Percentiles rank a stretch among this genome's conserved stretches.
phyloP scores from a whole-genome alignment of 2,113 vertebrate genomes.

The Hassar affinis region DNA sequence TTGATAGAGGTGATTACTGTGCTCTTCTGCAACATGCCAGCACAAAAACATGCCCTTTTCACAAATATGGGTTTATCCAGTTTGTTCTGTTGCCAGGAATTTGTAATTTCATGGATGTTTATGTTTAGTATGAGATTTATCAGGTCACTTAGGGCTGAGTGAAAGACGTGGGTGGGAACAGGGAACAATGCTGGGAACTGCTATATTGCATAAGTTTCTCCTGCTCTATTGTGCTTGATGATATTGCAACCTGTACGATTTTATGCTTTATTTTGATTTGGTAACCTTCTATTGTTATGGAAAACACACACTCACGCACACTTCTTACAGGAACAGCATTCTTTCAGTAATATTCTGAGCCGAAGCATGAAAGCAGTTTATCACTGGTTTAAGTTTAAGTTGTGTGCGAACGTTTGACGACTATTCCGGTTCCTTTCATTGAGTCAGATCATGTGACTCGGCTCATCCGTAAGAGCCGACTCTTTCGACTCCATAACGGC shows the following conservation, averaged over 20 bases:
- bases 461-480: background rate
- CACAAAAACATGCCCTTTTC: background rate
- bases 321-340: background rate
- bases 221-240: background rate
- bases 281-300: background rate
- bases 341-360: background rate
- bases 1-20: no score
- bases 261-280: background rate
- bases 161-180: slow-evolving; percentile 2
- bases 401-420: background rate
- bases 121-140: background rate
- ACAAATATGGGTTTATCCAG: background rate
- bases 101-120: background rate
- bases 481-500: background rate
- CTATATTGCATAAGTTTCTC: background rate
- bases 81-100: background rate
- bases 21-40: no score
- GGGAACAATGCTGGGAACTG: slow-evolving; percentile 7
- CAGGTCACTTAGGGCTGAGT: background rate
- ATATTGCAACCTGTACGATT: background rate
- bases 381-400: background rate
- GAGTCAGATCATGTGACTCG: background rate
- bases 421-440: background rate
- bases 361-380: no score
- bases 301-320: background rate